A percentile compares a stretch with the other conserved stretches of the same genome.
These are phyloP conservation scores for Wiebesia pumilae DNA, from an alignment of 1,140 invertebrate species.

Conservation along the genomic window DNA sequence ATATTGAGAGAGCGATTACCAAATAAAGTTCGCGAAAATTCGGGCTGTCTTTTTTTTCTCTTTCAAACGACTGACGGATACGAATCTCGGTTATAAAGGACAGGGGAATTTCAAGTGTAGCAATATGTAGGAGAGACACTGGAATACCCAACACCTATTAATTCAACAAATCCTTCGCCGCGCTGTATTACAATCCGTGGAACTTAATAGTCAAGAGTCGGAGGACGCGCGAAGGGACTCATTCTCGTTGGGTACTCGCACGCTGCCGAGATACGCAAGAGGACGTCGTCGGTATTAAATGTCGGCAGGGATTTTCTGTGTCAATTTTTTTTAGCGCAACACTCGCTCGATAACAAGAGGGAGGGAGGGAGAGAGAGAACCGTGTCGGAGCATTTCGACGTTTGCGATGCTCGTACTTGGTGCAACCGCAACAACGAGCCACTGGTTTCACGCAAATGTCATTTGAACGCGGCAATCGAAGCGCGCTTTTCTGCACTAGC, in stretches of 20 bases:
- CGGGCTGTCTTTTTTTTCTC: no score
- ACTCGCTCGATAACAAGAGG: background rate
- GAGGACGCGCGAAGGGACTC: background rate
- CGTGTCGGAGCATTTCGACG: conserved; percentile 26
- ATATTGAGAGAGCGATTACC: no score
- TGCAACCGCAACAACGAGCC: background rate
- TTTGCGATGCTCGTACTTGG: background rate
- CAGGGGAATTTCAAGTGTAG: background rate
- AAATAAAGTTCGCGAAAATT: no score
- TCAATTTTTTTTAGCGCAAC: conserved; percentile 29
- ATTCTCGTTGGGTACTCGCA: background rate
- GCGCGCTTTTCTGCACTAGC: no score
- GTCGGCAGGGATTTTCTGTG: conserved; percentile 16
- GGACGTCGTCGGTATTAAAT: background rate
- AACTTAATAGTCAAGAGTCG: background rate
- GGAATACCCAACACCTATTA: background rate
- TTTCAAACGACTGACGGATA: no score
- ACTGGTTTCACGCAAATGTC: background rate
- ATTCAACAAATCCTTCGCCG: background rate
- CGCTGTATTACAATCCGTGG: background rate
- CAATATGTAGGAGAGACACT: background rate
- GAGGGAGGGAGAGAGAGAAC: conserved; percentile 8
- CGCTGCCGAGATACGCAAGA: background rate
- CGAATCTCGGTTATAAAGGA: no score
- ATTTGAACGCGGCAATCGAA: no score